Conservation (phyloP, 2,888 invertebrate species). For the Tenodera sinensis region DNA sequence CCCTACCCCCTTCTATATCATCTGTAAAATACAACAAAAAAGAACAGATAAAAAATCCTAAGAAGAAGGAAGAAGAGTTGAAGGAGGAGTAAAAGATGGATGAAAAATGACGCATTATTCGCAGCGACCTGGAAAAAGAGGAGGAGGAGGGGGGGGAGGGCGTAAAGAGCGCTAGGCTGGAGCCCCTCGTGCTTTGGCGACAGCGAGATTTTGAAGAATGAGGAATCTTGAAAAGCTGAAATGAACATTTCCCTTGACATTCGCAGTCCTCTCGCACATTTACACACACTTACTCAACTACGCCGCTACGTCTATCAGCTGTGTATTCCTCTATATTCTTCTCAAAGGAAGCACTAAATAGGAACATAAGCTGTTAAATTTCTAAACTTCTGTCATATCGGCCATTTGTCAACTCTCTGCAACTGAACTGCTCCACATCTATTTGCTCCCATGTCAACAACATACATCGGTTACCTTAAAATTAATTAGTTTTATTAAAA, state of each 20-base stretch:
- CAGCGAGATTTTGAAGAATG: conserved; percentile 24
- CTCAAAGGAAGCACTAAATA: not conserved
- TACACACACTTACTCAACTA: not conserved
- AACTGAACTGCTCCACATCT: not conserved
- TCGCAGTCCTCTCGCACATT: not conserved
- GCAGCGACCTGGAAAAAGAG: conserved; percentile 18
- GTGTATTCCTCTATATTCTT: not conserved
- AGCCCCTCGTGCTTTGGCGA: not conserved
- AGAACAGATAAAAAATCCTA: not conserved
- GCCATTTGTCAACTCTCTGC: not conserved
- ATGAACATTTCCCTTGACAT: conserved; percentile 27
- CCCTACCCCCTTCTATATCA: conserved; percentile 7
- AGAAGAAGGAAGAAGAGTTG: conserved; percentile 7
- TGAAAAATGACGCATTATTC: conserved; percentile 33
- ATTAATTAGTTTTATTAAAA: too few species aligned
- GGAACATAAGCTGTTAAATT: not conserved
- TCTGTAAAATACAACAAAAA: conserved; percentile 12
- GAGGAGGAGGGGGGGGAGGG: conserved; percentile 9
- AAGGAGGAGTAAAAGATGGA: conserved; percentile 27
- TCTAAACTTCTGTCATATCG: not conserved
- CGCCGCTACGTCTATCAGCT: not conserved
- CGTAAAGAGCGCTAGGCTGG: not conserved
- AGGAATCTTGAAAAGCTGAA: conserved; percentile 26
- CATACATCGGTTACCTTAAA: too few species aligned
- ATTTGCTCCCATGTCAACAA: too few species aligned